Evolutionary conservation across 1,140 invertebrate genomes (phyloP).

Genomic region (Neodiprion lecontei): DNA sequence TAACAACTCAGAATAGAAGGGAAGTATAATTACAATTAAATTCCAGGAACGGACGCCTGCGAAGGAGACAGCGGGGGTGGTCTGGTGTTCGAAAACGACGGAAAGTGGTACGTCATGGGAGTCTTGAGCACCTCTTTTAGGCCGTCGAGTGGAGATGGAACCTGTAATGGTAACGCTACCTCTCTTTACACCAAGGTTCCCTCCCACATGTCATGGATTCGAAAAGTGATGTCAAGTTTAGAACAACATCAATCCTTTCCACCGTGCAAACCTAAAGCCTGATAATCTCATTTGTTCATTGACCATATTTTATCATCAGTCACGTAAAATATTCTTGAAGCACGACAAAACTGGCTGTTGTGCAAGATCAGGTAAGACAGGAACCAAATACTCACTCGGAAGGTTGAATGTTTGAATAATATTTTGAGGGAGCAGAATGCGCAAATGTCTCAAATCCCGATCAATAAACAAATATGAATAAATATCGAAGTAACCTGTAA

Average conservation of each 20-base stretch:
- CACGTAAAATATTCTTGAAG: no score
- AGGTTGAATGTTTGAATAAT: no score
- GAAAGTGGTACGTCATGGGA: constrained; percentile 50
- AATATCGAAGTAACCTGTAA: no score
- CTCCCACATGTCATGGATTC: constrained; percentile 47
- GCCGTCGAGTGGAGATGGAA: constrained; percentile 27
- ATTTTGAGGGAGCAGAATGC: no score
- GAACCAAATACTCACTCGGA: no score
- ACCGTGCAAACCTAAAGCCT: constrained; percentile 24
- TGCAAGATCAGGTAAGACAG: no score
- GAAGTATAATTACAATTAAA: background rate
- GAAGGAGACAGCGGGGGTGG: constrained; percentile 58
- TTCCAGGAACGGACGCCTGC: constrained; percentile 54
- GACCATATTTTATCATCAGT: no score
- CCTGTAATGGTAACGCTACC: constrained; percentile 47
- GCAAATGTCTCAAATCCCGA: no score
- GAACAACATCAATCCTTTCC: constrained; percentile 32
- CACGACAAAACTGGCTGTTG: no score
- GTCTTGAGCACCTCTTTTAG: constrained; percentile 53
- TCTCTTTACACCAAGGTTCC: constrained; percentile 52
- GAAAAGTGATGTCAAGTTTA: constrained; percentile 41
- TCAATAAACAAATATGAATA: no score
- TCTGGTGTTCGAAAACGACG: constrained; percentile 43
- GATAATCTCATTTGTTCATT: no score
- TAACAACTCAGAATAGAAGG: no score